Conservation (phyloP, 2,113 vertebrate species). For the Mobula hypostoma region DNA sequence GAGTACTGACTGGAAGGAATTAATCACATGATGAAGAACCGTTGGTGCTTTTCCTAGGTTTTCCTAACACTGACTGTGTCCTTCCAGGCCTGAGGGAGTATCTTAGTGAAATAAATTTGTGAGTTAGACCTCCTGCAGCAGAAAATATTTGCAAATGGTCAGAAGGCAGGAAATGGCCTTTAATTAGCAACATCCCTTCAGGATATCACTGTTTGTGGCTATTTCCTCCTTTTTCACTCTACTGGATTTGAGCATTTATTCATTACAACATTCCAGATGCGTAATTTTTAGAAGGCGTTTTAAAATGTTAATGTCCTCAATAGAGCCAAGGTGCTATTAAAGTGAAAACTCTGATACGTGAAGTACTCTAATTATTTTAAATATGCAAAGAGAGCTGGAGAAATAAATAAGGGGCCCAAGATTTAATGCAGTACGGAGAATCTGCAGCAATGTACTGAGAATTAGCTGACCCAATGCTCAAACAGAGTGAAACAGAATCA, state of each 20-base stretch:
- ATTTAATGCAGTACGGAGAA: background rate
- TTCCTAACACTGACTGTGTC: background rate
- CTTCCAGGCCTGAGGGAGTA: constrained; percentile 36
- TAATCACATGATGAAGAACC: constrained; percentile 10
- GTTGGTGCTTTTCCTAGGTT: constrained; percentile 3
- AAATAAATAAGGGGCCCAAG: background rate
- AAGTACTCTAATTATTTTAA: constrained; percentile 19
- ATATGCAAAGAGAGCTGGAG: background rate
- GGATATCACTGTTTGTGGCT: constrained; percentile 48
- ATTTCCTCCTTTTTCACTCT: constrained; percentile 49
- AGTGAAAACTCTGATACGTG: constrained; percentile 1
- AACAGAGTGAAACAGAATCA: background rate
- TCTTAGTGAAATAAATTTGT: constrained; percentile 37
- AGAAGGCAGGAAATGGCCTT: constrained; percentile 51
- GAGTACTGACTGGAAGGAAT: constrained; percentile 26
- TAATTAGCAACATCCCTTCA: constrained; percentile 51
- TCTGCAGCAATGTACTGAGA: background rate
- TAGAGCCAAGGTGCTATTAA: background rate
- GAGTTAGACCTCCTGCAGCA: constrained; percentile 44
- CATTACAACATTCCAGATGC: constrained; percentile 57
- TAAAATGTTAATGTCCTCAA: constrained; percentile 45
- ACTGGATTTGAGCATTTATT: constrained; percentile 54
- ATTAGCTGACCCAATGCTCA: background rate
- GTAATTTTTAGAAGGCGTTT: constrained; percentile 52
- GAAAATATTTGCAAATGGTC: constrained; percentile 47